phyloP scores from a whole-genome alignment of 2,888 invertebrate species.

The Chrysotoxum bicinctum region DNA sequence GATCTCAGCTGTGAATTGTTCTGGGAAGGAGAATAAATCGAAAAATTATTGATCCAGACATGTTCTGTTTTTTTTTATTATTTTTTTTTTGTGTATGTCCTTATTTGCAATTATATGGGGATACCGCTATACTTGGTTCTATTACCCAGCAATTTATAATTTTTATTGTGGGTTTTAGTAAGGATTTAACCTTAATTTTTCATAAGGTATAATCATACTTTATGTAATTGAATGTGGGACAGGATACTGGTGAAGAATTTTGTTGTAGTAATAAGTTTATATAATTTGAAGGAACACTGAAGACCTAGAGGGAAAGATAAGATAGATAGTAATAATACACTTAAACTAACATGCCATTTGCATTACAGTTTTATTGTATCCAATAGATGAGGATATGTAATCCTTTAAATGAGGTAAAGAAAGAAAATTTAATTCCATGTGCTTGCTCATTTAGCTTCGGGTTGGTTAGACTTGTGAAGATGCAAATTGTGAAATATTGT shows the following conservation, averaged over 20 bases:
- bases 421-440: neutral
- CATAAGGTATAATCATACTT: constrained; percentile 1
- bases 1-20: constrained; percentile 65
- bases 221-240: neutral
- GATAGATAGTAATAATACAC: neutral
- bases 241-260: neutral
- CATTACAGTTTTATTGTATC: neutral
- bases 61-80: no score
- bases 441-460: neutral
- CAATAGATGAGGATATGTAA: neutral
- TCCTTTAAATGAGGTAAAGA: neutral
- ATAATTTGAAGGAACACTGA: neutral
- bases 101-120: constrained; percentile 18
- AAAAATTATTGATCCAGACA: constrained; percentile 46
- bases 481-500: no score
- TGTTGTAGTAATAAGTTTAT: neutral
- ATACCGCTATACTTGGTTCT: neutral
- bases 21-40: constrained; percentile 57
- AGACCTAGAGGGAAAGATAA: neutral
- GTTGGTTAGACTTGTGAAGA: no score
- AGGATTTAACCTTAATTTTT: constrained; percentile 20
- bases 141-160: constrained; percentile 6
- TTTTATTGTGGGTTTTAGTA: constrained; percentile 10
- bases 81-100: constrained; percentile 32
- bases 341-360: neutral